Conservation (phyloP, 2,888 invertebrate genomes). For the Sericinus montela region DNA sequence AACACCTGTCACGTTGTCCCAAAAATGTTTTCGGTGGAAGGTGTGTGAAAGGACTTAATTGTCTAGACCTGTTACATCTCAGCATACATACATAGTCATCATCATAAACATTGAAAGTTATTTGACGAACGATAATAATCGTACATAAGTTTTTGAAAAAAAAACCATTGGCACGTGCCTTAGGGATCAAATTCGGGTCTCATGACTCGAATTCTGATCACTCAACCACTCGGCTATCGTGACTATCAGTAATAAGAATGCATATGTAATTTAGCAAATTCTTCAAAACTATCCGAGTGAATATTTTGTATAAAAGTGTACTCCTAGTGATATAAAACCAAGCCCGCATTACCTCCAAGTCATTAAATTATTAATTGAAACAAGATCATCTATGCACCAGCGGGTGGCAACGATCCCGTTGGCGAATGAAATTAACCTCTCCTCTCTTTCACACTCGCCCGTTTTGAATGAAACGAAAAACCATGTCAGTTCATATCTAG, state of each 20-base stretch:
- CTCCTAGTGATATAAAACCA: not conserved
- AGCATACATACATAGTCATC: too few relatives aligned
- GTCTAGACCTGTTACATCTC: too few relatives aligned
- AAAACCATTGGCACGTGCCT: too few relatives aligned
- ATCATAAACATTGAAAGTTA: too few relatives aligned
- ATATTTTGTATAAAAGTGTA: conserved; percentile 5
- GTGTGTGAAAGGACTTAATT: too few relatives aligned
- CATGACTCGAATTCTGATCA: too few relatives aligned
- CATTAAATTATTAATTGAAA: conserved; percentile 58
- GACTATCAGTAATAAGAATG: not conserved
- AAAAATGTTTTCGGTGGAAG: too few relatives aligned
- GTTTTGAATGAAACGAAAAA: conserved; percentile 31
- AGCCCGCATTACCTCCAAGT: not conserved
- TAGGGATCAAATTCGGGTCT: too few relatives aligned
- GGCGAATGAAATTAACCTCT: conserved; percentile 41
- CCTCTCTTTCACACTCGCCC: conserved; percentile 32
- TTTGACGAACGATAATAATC: too few relatives aligned
- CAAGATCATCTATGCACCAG: conserved; percentile 48
- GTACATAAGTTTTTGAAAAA: too few relatives aligned
- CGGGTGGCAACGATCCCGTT: conserved; percentile 49
- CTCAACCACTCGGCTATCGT: too few relatives aligned
- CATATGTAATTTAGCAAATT: not conserved
- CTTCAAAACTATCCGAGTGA: not conserved
- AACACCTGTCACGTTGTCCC: too few relatives aligned
- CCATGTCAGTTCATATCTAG: conserved; percentile 21